Base-by-base conservation (phyloP, 2,888 invertebrate species). In the Cantharis rustica region DNA sequence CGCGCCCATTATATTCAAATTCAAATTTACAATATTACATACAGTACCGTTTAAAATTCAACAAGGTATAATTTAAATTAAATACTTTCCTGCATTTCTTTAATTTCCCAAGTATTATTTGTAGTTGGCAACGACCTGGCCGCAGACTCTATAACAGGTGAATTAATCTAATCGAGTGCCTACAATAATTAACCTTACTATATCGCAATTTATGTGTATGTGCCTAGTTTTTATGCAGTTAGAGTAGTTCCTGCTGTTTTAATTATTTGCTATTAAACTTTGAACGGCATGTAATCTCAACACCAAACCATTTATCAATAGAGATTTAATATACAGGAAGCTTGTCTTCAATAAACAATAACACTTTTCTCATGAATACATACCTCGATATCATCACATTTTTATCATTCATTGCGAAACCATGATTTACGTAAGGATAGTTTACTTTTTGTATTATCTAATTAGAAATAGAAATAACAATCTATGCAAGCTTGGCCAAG, bases 381-480 rank as follows among this genome's bases (percentile, higher is more conserved):
- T 47, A 47, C 20, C 66, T 72, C 66, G 23, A 64, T 72, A 72
- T 72, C 72, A 31, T 17, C 5, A 13, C 16, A 27, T 73, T 73
- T 73, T 73, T 73, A 73, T 73, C 73, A 63, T 27, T 62, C 17
- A 69, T 73, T 73, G 73, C 73, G 17, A 69, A 69, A 73, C 13
- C 23, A 62, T 61, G 13, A 68, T 63, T 73, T 73, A 73, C 62
- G 69, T 73, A 68, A 73, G 31, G 74, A 74, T 74, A 69, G 69
- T 74, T 74, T 73, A 47, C 26, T 69, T 31, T 69, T 74, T 69
- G 47, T 69, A 73, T 69, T 69, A 70, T 70, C 74, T 70, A 74
- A 74, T 23, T 69, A 17, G 73, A 68, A 66, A 66, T 73, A 73
- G 62, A 47, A 47, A 47, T n/a, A 47, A 47, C n/a, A 47, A 47